These are phyloP conservation scores for Alfaro cultratus DNA, from an alignment of 2,797 vertebrate genomes.

Conservation along the genomic window DNA sequence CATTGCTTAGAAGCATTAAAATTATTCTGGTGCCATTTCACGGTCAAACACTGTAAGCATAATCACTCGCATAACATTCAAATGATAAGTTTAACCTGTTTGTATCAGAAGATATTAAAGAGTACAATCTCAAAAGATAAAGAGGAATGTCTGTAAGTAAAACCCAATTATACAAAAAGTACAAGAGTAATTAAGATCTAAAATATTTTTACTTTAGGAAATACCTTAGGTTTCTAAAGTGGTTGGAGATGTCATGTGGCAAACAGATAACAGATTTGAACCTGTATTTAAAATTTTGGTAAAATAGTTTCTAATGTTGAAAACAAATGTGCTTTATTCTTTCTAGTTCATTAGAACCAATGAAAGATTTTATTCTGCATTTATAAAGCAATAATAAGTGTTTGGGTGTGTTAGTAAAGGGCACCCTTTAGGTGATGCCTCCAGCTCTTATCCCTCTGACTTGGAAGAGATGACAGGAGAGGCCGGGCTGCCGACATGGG, in stretches of 20 bases:
- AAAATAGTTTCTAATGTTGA: background rate
- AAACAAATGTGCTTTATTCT: background rate
- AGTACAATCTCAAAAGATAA: background rate
- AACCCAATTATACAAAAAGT: background rate
- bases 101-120: background rate
- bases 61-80: background rate
- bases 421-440: slow-evolving; percentile 21
- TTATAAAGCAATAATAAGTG: background rate
- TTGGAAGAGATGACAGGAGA: slow-evolving; percentile 53
- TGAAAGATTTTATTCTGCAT: background rate
- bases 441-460: slow-evolving; percentile 24
- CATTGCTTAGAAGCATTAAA: background rate
- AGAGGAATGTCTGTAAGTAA: background rate
- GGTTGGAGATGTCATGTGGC: background rate
- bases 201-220: background rate
- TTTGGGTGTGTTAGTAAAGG: slow-evolving; percentile 20
- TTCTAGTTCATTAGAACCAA: background rate
- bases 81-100: background rate
- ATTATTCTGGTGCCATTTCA: background rate
- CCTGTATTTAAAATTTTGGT: background rate
- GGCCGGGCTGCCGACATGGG: slow-evolving; percentile 22
- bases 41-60: background rate
- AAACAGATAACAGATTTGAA: background rate
- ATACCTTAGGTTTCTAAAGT: background rate
- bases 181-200: background rate